Evolutionary conservation across 2,797 vertebrate species (phyloP), one percentile per base, ranked within the genome.

Genomic region (Gallinago nigripennis): DNA sequence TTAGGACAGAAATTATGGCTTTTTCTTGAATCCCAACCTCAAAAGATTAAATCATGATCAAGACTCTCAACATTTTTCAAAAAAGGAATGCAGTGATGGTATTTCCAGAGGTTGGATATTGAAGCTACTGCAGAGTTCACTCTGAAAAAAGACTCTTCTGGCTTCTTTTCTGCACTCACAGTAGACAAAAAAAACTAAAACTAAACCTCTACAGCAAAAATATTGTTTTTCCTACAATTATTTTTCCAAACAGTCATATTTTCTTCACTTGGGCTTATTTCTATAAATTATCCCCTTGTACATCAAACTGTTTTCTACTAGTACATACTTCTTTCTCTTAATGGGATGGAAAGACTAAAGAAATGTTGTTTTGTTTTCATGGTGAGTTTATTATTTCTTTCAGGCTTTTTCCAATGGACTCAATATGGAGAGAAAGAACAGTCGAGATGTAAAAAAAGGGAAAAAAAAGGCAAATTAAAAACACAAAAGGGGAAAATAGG

Each of bases 1-100:
- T 96, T 95, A 93, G 71, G 78, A 94, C 65, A 86, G 78, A 95
- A 95, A 89, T 92, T 61, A 94, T 13, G 18, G 23, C 71, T 88
- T 75, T 86, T 68, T 80, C 64, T 54, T 24, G 21, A 96, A 77
- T 68, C 70, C 11, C 72, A 89, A 65, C 63, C 43, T 56, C 81
- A 76, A 57, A 85, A 94, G 83, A 93, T 70, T 88, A 43, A 89
- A 90, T 92, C 64, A 77, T 4, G 11, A 94, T 89, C 18, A 81
- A n/a, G 79, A 71, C 35, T 37, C 78, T 23, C 33, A 83, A 72
- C 17, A 54, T 94, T 94, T 96, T 79, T 94, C 41, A 75, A 58
- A 66, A 94, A 66, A 53, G 21, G 3, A 72, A 54, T 75, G n/a
- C 33, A 16, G 31, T 41, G 56, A 71, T 56, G n/a, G 28, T 50